phyloP scores from a whole-genome alignment of 2,888 invertebrate species.

The Sarcophaga subvicina region DNA sequence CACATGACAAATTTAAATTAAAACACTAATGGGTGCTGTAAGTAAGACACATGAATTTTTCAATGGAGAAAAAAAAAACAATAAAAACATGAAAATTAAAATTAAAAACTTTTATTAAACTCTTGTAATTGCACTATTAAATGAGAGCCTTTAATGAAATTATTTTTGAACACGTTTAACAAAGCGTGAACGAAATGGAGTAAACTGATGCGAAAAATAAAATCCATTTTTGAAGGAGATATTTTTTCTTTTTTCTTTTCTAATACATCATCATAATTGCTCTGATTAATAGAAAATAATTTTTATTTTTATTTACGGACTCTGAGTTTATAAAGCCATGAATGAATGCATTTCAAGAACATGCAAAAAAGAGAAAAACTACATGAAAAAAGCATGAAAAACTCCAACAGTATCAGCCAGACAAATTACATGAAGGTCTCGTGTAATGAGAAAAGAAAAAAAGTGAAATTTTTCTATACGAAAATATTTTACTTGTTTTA shows the following conservation, averaged over 20 bases:
- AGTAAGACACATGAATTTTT: background rate
- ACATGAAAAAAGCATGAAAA: background rate
- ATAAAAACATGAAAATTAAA: too few species aligned
- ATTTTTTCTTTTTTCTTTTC: background rate
- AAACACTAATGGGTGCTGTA: background rate
- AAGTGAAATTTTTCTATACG: background rate
- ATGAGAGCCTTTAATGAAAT: background rate
- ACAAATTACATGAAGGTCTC: background rate
- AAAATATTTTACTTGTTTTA: background rate
- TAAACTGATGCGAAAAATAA: background rate
- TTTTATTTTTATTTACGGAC: background rate
- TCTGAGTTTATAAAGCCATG: background rate
- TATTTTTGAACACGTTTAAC: background rate
- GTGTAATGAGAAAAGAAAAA: background rate
- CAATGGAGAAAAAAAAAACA: background rate
- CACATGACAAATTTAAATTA: too few species aligned
- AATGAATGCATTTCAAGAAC: slow-evolving; percentile 1
- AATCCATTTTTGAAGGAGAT: background rate
- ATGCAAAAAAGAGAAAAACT: background rate
- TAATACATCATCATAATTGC: background rate
- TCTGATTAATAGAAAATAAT: background rate
- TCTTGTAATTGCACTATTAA: background rate
- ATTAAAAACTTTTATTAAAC: background rate
- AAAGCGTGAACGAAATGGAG: background rate
- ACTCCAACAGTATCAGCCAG: background rate